These are phyloP conservation scores for Argopecten irradians DNA, from an alignment of 1,140 invertebrate genomes.

Conservation along the genomic window DNA sequence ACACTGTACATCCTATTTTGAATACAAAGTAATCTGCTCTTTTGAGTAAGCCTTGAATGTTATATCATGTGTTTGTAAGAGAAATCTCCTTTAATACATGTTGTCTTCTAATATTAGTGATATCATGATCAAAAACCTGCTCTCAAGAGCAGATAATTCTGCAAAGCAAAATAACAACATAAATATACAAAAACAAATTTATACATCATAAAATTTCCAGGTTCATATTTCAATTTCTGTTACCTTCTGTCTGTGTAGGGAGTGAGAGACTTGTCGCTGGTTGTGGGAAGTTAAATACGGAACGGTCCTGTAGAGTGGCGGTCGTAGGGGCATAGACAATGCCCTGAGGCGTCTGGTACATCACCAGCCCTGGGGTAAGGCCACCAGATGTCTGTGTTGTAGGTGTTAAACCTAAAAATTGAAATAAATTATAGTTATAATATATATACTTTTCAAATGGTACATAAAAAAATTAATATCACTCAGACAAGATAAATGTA, in stretches of 20 bases:
- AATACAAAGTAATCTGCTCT: too few relatives aligned
- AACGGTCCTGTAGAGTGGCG: conserved; percentile 60
- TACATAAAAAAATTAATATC: too few relatives aligned
- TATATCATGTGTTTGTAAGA: too few relatives aligned
- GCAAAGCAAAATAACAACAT: too few relatives aligned
- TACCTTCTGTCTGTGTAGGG: conserved; percentile 45
- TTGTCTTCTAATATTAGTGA: too few relatives aligned
- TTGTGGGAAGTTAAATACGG: conserved; percentile 72
- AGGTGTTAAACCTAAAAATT: neutral
- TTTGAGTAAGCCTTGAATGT: too few relatives aligned
- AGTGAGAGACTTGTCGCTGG: conserved; percentile 65
- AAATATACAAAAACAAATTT: neutral
- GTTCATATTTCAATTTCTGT: neutral
- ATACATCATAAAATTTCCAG: neutral
- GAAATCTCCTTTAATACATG: too few relatives aligned
- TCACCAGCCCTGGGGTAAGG: conserved; percentile 72
- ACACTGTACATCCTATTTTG: too few relatives aligned
- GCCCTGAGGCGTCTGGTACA: conserved; percentile 77
- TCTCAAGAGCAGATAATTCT: too few relatives aligned
- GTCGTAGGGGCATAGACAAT: conserved; percentile 74
- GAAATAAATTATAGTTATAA: too few relatives aligned
- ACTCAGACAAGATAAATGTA: too few relatives aligned
- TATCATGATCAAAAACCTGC: neutral
- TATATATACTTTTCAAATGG: too few relatives aligned
- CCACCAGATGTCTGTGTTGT: conserved; percentile 26